Conservation (phyloP, 2,113 vertebrate species). For the Tychaedon coryphoeus region DNA sequence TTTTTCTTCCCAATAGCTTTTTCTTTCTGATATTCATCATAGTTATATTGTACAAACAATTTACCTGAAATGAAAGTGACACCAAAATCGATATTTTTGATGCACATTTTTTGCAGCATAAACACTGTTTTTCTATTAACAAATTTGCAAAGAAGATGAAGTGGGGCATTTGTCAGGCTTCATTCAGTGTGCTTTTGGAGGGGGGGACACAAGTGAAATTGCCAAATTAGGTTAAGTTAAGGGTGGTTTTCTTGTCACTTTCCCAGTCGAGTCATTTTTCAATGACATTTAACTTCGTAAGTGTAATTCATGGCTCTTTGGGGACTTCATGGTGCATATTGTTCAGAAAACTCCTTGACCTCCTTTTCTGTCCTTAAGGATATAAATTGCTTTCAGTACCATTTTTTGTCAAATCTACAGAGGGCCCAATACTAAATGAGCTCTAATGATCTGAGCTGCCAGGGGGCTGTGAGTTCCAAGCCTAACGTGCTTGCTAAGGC, state of each 20-base stretch:
- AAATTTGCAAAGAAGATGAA: slow-evolving; percentile 69
- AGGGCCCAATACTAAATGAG: slow-evolving; percentile 70
- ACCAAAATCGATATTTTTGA: slow-evolving; percentile 85
- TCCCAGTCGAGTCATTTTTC: slow-evolving; percentile 80
- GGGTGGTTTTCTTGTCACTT: slow-evolving; percentile 79
- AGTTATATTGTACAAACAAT: slow-evolving; percentile 84
- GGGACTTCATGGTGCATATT: slow-evolving; percentile 67
- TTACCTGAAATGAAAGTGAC: slow-evolving; percentile 85
- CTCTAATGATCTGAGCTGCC: slow-evolving; percentile 71
- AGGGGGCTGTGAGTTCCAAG: slow-evolving; percentile 8
- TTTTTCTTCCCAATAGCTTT: slow-evolving; percentile 71
- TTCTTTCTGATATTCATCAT: slow-evolving; percentile 87
- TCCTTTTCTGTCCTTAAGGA: slow-evolving; percentile 75
- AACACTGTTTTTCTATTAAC: slow-evolving; percentile 79
- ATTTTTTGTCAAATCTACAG: slow-evolving; percentile 72
- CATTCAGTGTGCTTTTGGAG: background rate
- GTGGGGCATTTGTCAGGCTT: slow-evolving; percentile 55
- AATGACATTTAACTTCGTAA: slow-evolving; percentile 78
- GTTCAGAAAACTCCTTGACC: slow-evolving; percentile 76
- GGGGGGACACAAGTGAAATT: slow-evolving; percentile 71
- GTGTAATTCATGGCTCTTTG: slow-evolving; percentile 74
- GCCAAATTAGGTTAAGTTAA: slow-evolving; percentile 84
- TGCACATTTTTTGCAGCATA: slow-evolving; percentile 85
- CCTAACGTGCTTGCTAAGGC: background rate
- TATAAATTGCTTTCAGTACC: slow-evolving; percentile 68